phyloP scores from a whole-genome alignment of 2,113 vertebrate species.

The Oreochromis niloticus region DNA sequence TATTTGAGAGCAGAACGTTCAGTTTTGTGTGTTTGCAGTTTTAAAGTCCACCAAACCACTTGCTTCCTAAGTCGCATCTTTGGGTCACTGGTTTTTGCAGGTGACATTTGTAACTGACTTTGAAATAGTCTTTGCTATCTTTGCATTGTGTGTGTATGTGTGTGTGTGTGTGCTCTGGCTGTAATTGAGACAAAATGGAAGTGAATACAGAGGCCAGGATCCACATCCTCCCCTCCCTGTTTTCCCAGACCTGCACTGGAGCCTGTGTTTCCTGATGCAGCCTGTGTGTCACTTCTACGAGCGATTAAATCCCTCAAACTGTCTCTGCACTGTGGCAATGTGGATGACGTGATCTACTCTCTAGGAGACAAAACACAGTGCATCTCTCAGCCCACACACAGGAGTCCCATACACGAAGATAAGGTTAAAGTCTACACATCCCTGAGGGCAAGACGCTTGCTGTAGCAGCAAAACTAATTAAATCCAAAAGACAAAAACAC shows the following conservation, averaged over 20 bases:
- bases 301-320: conserved; percentile 9
- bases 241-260: not conserved
- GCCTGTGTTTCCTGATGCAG: not conserved
- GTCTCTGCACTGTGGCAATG: not conserved
- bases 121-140: conserved; percentile 15
- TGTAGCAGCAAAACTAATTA: not conserved
- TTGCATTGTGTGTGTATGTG: not conserved
- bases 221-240: not conserved
- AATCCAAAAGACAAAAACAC: not conserved
- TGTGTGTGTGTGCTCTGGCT: not conserved
- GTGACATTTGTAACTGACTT: conserved; percentile 25
- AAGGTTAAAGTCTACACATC: not conserved
- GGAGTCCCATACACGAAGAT: not conserved
- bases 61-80: not conserved
- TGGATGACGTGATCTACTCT: not conserved
- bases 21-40: not conserved
- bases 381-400: not conserved
- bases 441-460: not conserved
- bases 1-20: not conserved
- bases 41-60: not conserved
- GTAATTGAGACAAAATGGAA: conserved; percentile 17
- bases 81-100: not conserved
- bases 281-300: not conserved
- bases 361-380: not conserved
- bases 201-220: not conserved